Conservation (phyloP, 1,140 invertebrate species). For the Trichonephila clavipes region DNA sequence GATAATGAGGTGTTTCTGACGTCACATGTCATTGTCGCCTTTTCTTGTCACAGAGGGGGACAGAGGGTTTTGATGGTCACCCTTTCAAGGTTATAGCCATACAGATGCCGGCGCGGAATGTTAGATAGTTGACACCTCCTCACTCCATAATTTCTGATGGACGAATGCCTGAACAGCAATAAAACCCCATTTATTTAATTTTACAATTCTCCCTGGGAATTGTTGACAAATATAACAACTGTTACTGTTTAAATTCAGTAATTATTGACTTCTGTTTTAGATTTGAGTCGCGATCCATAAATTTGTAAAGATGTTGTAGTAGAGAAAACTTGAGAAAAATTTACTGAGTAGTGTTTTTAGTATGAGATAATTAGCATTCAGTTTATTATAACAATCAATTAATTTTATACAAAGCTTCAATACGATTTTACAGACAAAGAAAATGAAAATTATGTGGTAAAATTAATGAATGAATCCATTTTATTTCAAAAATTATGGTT, state of each 20-base stretch:
- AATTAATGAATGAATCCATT: too few relatives aligned
- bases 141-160: neutral
- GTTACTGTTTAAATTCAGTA: neutral
- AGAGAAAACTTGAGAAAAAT: too few relatives aligned
- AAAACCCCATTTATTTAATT: conserved; percentile 38
- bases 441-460: too few relatives aligned
- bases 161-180: conserved; percentile 60
- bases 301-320: too few relatives aligned
- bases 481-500: too few relatives aligned
- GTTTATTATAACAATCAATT: too few relatives aligned
- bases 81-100: conserved; percentile 45
- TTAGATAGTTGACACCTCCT: neutral
- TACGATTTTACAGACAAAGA: too few relatives aligned
- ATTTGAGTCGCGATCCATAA: neutral
- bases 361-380: too few relatives aligned
- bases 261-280: neutral
- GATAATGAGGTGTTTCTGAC: conserved; percentile 72
- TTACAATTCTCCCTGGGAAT: neutral
- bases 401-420: too few relatives aligned
- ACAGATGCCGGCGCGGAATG: neutral
- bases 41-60: conserved; percentile 38
- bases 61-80: neutral
- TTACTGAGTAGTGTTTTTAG: too few relatives aligned
- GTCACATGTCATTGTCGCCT: conserved; percentile 72
- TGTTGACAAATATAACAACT: neutral